Base-by-base conservation (phyloP, 2,113 vertebrate species). In the Noctilio leporinus region DNA sequence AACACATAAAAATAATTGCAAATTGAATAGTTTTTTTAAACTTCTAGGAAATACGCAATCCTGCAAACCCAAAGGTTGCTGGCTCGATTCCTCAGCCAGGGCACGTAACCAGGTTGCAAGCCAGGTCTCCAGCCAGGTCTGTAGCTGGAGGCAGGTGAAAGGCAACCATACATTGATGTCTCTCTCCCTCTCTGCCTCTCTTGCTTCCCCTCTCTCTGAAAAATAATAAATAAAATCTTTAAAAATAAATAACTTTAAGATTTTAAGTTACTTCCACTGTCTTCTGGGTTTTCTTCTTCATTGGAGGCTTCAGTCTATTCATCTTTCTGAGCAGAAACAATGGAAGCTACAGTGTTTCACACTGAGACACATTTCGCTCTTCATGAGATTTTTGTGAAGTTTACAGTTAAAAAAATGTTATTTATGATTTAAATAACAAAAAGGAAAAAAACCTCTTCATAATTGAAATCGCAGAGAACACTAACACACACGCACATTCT, bases 241-340 rank as follows among this genome's bases (percentile, higher is more conserved):
- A n/a, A n/a, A n/a, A n/a, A n/a, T n/a, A n/a, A n/a, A n/a, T n/a
- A n/a, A n/a, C 7, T 73, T 65, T 86, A 86, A 87, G 53, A 76
- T 28, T 67, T 17, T 94, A 57, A 55, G 75, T 92, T 98, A 99
- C 99, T 99, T 98, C 99, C 99, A 93, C 99, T 99, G 97, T 99
- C 99, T 97, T 99, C 99, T 72, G 98, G 99, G 94, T 99, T 99
- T 97, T 99, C 99, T 77, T 99, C 99, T 73, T 99, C 99, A 35
- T 99, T 99, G 43, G 98, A 99, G 22, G 98, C 98, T 95, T 99
- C 99, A 38, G 99, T 98, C 78, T 99, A 99, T 87, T 99, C 99
- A 81, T 99, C 99, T 33, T 99, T 99, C 51, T 99, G 99, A 7
- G 99, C 99, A 86, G 99, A 99, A 64, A 99, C 98, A 1, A 99